These are phyloP conservation scores for Sesia apiformis DNA, from an alignment of 2,888 invertebrate species.

Conservation along the genomic window DNA sequence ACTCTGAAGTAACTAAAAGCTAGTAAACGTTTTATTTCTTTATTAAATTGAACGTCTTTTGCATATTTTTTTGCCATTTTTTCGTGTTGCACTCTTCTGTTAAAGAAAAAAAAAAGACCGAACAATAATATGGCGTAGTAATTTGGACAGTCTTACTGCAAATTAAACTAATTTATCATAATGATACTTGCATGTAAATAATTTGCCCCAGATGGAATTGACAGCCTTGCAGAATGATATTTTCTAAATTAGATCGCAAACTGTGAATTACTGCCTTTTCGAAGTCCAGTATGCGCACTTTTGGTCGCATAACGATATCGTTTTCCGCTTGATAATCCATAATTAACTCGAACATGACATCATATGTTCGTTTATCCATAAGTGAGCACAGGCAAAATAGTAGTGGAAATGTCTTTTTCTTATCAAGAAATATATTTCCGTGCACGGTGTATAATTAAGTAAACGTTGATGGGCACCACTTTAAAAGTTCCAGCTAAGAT, in stretches of 20 bases:
- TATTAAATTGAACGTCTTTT: conserved; percentile 1
- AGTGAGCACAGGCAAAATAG: not conserved
- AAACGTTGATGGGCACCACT: not conserved
- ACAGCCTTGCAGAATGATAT: not conserved
- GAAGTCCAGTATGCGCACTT: not conserved
- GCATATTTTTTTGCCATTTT: not conserved
- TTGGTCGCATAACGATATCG: not conserved
- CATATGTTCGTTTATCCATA: not conserved
- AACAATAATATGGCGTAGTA: too few species aligned
- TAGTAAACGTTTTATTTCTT: conserved; percentile 2
- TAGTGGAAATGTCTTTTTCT: not conserved
- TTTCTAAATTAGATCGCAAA: not conserved
- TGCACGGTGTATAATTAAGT: not conserved
- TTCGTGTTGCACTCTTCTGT: not conserved
- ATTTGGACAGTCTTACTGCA: too few species aligned
- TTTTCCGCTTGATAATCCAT: not conserved
- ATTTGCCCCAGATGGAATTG: not conserved
- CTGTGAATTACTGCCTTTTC: not conserved
- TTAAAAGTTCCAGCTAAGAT: not conserved
- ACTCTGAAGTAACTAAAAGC: conserved; percentile 1
- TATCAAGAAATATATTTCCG: not conserved
- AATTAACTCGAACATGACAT: not conserved
- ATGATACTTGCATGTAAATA: not conserved
- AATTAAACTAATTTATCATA: not conserved
- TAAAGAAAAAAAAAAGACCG: not conserved